Base-by-base conservation (phyloP, 1,140 invertebrate genomes). In the Drosophila burlai region DNA sequence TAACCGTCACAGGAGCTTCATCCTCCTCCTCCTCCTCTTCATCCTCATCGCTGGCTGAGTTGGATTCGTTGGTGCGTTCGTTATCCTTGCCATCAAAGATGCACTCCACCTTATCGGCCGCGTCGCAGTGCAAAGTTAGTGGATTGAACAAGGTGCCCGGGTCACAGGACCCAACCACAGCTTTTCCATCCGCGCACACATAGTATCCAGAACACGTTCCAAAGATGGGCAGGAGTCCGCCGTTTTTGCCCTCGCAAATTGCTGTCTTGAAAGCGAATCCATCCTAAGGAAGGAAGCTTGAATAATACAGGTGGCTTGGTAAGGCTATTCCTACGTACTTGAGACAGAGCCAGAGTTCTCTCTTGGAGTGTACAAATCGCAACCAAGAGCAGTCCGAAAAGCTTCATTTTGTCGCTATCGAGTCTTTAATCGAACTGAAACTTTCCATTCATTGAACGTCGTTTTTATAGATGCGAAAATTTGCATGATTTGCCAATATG, bases 161-260 rank as follows among this genome's bases (percentile, higher is more conserved):
- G 10, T 80, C 83, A 29, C 91, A 92, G 18, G 85, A 76, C 21
- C 83, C 84, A 10, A 78, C 77, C 21, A 92, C 71, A 38, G 91
- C 91, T 16, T 68, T 80, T 18, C 91, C 91, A 60, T 87, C 66
- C 11, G 83, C 76, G 24, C 91, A 92, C 18, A 92, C 65, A 50
- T 83, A 92, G 34, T 91, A 92, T 26, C 74, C 83, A 6, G 49
- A 74, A 29, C 91, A 92, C 4, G 76, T 83, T 13, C 91, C 91
- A 62, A 81, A 81, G 74, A 92, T 92, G 4, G 91, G 91, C 26
- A 91, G 61, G 2, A 87, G 42, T 13, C 55, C 76, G 5, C 86
- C 91, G 60, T 92, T 69, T 62, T 84, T 86, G 3, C 81, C 83
- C 9, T 82, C 55, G 55, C 91, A 92, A 4, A 87, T 69, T 1